These are phyloP conservation scores for Falco punctatus DNA, from an alignment of 2,113 vertebrate genomes.

Conservation along the genomic window DNA sequence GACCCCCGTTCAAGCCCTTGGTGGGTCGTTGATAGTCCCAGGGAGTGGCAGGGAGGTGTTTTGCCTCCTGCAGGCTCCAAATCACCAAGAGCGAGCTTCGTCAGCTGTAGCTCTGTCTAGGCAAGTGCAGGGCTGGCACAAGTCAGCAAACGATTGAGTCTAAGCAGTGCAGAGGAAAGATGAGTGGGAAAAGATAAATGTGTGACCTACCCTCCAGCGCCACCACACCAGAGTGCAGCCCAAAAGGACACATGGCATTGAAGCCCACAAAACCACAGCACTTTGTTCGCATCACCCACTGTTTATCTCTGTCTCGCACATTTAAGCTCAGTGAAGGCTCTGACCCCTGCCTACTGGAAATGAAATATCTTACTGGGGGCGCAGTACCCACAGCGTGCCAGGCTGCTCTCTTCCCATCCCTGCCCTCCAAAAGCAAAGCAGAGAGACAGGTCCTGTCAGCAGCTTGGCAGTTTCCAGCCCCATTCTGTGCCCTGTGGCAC, in stretches of 20 bases:
- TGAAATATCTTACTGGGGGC: neutral
- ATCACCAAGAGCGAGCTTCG: accelerated
- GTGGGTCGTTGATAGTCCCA: neutral
- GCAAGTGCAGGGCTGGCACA: neutral
- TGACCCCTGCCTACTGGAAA: neutral
- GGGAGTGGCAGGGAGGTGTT: neutral
- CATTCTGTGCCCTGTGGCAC: neutral
- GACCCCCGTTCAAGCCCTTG: neutral
- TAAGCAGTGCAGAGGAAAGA: neutral
- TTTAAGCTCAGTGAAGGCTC: neutral
- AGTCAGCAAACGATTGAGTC: neutral
- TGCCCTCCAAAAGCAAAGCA: neutral
- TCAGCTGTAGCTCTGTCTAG: neutral
- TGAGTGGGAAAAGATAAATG: neutral
- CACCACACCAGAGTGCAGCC: neutral
- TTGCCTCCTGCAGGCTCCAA: neutral
- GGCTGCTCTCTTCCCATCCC: neutral
- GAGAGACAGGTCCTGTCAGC: neutral
- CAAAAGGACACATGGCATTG: accelerated
- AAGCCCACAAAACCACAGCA: neutral
- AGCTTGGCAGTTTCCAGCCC: neutral
- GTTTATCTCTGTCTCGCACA: neutral
- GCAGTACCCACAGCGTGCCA: neutral
- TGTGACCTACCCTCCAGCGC: neutral
- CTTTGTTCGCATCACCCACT: neutral